These are phyloP conservation scores for Geococcyx californianus DNA, from an alignment of 2,113 vertebrate genomes.

Conservation along the genomic window DNA sequence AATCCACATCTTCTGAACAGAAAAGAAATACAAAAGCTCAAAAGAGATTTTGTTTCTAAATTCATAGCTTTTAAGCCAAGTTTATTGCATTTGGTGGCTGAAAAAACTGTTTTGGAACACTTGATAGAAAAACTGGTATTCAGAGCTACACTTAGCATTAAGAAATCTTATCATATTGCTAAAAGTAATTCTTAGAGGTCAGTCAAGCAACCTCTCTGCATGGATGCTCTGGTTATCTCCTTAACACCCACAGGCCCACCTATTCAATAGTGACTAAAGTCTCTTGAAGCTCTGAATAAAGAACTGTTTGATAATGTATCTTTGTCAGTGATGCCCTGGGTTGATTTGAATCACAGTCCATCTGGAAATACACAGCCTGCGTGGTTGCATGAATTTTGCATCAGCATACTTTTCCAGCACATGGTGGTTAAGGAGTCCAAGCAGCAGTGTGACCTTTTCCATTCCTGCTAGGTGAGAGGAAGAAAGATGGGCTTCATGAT, in stretches of 20 bases:
- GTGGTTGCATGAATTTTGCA: not conserved
- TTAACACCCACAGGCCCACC: rapidly evolving
- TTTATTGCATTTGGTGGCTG: not conserved
- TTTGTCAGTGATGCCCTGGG: not conserved
- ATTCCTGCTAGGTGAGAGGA: not conserved
- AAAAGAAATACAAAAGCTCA: not conserved
- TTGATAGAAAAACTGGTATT: not conserved
- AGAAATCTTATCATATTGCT: not conserved
- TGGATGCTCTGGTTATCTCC: not conserved
- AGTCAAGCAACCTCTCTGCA: not conserved
- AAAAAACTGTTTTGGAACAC: not conserved
- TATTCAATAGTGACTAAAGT: not conserved
- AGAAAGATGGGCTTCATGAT: not conserved
- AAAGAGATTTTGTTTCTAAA: not conserved
- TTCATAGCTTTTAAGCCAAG: not conserved
- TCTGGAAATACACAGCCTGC: not conserved
- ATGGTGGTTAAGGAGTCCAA: not conserved
- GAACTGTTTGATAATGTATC: not conserved
- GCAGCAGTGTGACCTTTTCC: not conserved
- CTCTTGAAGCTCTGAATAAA: not conserved
- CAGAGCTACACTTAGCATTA: not conserved
- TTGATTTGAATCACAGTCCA: not conserved
- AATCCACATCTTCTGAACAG: not conserved
- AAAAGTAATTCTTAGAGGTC: not conserved
- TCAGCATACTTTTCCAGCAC: not conserved